A percentile compares a stretch with the other conserved stretches of the same genome.
Conservation (phyloP, 2,888 invertebrate genomes). For the Calameuta pallipes region DNA sequence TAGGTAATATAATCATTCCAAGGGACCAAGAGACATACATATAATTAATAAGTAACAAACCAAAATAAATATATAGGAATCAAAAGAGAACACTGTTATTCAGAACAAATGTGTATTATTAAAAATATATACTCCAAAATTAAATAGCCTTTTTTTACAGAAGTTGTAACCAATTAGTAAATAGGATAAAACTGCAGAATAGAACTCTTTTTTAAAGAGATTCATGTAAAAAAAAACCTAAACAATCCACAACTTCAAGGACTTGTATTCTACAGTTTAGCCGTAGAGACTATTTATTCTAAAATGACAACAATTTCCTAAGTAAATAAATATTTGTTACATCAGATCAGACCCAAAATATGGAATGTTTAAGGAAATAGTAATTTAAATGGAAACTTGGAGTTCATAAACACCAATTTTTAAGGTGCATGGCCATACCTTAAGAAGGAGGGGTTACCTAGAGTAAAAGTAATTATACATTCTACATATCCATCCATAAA, state of each 20-base stretch:
- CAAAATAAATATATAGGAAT: background rate
- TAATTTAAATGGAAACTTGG: background rate
- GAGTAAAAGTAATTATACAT: background rate
- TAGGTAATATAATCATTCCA: background rate
- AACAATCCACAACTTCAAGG: too few species aligned
- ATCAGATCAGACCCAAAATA: background rate
- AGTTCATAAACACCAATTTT: background rate
- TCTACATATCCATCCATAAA: background rate
- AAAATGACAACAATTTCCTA: background rate
- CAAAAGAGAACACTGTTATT: background rate
- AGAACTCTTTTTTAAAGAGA: too few species aligned
- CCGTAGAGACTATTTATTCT: background rate
- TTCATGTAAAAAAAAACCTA: too few species aligned
- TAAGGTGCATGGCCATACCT: background rate
- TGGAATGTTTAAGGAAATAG: background rate
- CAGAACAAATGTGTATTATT: background rate
- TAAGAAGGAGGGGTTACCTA: background rate
- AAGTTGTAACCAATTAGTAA: background rate
- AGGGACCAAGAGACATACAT: background rate
- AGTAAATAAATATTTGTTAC: background rate
- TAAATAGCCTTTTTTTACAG: background rate
- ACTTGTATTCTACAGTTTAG: too few species aligned
- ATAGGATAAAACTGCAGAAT: too few species aligned
- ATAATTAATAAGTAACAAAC: too few species aligned
- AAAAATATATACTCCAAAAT: background rate